Base-by-base conservation (phyloP, 2,113 vertebrate genomes). In the Montifringilla adamsi region DNA sequence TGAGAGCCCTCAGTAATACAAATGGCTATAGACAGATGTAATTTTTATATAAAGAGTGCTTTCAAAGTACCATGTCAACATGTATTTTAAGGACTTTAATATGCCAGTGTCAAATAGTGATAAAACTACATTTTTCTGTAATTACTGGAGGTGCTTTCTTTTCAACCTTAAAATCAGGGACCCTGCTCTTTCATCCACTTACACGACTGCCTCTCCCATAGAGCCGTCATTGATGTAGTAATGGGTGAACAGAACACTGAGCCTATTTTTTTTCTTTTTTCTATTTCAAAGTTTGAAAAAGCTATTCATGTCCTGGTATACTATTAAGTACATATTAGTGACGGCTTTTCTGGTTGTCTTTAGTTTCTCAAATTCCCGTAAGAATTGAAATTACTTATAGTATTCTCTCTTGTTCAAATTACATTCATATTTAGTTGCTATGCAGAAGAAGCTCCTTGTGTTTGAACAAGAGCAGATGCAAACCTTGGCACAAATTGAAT, bases 141-240 rank as follows among this genome's bases (percentile, higher is more conserved):
- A n/a, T 75, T 87, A 49, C 15, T 53, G 21, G 52, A 52, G 10
- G 9, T 64, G 7, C 22, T 73, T 78, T 44, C 20, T 59, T 23
- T 66, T 33, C 46, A 89, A 59, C 6, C 6, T 80, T 69, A 74
- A 74, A 66, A 39, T 59, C 10, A 17, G 23, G 7, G 53, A 60
- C 47, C 26, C 37, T 58, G 41, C 31, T 90, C 6, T 64, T 84
- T 92, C 33, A 84, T 87, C 55, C 3, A 4, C 47, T 87, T 85
- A 24, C 19, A 12, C 0, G 0, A 13, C 6, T 21, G 1, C n/a
- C 6, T 88, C 13, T 82, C 39, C 52, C 22, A 22, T 69, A 24
- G 8, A 39, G 27, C 60, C 74, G 27, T 78, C 56, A 62, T 21
- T 82, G 35, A 20, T 0, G 0, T 31, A 27, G 56, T 58, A 20